Evolutionary conservation across 2,888 invertebrate genomes (phyloP).

Genomic region (Chironomus riparius): DNA sequence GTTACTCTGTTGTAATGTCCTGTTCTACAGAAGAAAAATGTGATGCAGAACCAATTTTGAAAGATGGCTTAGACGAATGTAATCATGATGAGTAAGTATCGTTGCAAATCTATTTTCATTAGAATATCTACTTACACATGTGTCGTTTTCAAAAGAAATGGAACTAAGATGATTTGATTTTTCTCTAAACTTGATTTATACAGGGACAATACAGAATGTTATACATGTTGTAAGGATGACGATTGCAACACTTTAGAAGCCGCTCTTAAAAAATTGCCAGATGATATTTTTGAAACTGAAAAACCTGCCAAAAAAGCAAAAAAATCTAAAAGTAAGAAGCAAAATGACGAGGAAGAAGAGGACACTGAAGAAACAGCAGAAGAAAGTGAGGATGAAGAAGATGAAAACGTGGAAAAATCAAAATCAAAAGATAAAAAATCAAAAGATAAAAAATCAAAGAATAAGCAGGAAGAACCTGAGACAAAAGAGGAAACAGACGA

Average conservation of each 20-base stretch:
- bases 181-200: too few relatives aligned
- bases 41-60: neutral
- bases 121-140: too few relatives aligned
- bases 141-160: too few relatives aligned
- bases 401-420: neutral
- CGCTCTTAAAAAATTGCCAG: neutral
- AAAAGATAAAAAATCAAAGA: neutral
- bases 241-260: neutral
- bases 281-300: neutral
- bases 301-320: neutral
- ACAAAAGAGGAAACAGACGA: neutral
- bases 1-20: neutral
- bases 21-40: neutral
- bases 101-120: too few relatives aligned
- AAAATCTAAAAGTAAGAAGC: neutral
- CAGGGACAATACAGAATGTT: conserved; percentile 1
- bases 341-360: neutral
- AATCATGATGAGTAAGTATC: neutral
- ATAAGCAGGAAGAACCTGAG: neutral
- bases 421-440: neutral
- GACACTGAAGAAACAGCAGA: neutral
- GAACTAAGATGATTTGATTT: too few relatives aligned
- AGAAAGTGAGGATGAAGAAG: neutral
- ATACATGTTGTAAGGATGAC: neutral
- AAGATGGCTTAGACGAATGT: neutral